These are phyloP conservation scores for Augochlorella aurata DNA, from an alignment of 2,888 invertebrate genomes.

Conservation along the genomic window DNA sequence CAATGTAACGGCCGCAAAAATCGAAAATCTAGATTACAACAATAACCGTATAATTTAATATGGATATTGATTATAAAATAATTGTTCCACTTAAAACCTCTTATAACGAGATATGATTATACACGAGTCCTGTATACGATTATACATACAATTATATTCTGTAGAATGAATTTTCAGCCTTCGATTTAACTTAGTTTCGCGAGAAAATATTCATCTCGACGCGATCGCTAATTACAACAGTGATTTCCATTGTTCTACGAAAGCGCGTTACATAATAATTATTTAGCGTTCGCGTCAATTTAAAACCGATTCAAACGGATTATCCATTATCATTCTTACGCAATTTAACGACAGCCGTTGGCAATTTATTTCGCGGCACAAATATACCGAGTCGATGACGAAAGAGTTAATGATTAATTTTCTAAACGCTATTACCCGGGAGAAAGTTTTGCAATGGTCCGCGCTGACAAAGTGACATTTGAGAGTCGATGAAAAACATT, in stretches of 20 bases:
- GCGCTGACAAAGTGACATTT: background rate
- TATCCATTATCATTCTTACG: background rate
- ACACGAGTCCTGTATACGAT: too few relatives aligned
- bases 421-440: background rate
- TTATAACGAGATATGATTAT: too few relatives aligned
- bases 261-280: background rate
- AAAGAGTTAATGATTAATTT: slow-evolving; percentile 3
- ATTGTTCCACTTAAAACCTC: too few relatives aligned
- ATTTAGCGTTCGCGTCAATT: background rate
- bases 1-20: too few relatives aligned
- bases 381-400: background rate
- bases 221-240: background rate
- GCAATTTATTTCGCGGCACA: background rate
- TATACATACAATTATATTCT: too few relatives aligned
- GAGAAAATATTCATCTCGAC: too few relatives aligned
- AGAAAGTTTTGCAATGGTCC: background rate
- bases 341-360: background rate
- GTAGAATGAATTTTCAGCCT: too few relatives aligned
- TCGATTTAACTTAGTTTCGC: too few relatives aligned
- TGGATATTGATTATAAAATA: too few relatives aligned
- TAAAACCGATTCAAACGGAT: background rate
- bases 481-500: background rate
- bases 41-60: too few relatives aligned
- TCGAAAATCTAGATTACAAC: too few relatives aligned
- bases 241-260: background rate